A percentile compares a stretch with the other conserved stretches of the same genome.
phyloP scores from a whole-genome alignment of 2,797 vertebrate species.

The Tragopan temminckii region DNA sequence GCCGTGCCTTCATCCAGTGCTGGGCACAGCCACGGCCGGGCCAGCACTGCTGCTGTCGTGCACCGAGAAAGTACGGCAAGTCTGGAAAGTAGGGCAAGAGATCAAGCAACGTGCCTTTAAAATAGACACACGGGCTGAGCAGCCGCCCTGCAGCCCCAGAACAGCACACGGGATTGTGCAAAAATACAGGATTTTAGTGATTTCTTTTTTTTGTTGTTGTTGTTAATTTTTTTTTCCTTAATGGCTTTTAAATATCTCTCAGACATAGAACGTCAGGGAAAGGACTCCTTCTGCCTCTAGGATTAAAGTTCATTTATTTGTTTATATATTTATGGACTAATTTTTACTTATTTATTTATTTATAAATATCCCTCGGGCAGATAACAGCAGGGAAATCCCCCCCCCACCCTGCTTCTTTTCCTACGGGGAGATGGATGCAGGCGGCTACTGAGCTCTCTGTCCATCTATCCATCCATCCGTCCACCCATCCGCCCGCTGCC shows the following conservation, averaged over 20 bases:
- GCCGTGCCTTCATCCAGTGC: neutral
- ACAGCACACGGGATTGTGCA: neutral
- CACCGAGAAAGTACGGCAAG: slow-evolving; percentile 12
- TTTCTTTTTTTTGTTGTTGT: neutral
- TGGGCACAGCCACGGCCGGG: neutral
- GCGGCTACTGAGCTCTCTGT: neutral
- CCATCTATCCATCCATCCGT: neutral
- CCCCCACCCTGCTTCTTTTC: neutral
- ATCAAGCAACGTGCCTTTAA: slow-evolving; percentile 59
- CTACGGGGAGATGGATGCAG: neutral
- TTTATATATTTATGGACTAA: neutral
- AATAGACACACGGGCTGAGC: slow-evolving; percentile 56
- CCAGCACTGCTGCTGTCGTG: neutral
- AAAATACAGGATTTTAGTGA: neutral
- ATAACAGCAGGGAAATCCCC: neutral
- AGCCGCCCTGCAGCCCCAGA: neutral
- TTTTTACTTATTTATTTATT: neutral
- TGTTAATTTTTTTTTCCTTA: neutral
- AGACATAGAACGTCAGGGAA: neutral
- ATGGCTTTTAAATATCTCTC: neutral
- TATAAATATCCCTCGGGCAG: neutral
- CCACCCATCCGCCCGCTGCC: neutral
- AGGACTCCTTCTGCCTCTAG: neutral
- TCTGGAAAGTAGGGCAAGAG: slow-evolving; percentile 66
- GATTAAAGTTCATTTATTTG: neutral